Conservation (phyloP, 2,888 invertebrate species). For the Eilema griseolum region DNA sequence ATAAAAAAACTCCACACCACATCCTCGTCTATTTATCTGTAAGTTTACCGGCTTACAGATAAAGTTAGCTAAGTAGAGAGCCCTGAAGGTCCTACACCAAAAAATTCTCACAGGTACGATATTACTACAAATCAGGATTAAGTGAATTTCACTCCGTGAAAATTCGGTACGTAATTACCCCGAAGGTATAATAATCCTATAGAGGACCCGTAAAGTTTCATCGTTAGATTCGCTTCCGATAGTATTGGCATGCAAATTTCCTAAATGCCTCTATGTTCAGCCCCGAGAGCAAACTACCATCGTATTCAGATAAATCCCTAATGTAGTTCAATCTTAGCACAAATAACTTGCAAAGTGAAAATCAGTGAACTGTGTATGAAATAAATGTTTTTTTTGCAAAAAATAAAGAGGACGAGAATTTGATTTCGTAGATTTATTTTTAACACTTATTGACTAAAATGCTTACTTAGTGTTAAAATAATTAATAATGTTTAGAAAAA, state of each 20-base stretch:
- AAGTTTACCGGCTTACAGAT: neutral
- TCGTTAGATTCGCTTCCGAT: slow-evolving; percentile 65
- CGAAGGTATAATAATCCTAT: slow-evolving; percentile 49
- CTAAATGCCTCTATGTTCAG: slow-evolving; percentile 63
- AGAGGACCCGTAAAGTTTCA: slow-evolving; percentile 65
- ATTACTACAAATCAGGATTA: neutral
- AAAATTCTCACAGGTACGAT: neutral
- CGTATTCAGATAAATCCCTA: slow-evolving; percentile 66
- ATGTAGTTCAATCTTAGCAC: slow-evolving; percentile 63
- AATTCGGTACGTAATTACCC: slow-evolving; percentile 18
- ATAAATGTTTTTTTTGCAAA: no score
- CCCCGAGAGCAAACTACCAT: slow-evolving; percentile 58
- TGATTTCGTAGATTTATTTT: no score
- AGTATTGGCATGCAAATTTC: slow-evolving; percentile 77
- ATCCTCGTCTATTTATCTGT: neutral
- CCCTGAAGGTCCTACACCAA: neutral
- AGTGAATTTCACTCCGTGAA: neutral
- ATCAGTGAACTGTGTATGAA: slow-evolving; percentile 19
- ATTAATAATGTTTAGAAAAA: no score
- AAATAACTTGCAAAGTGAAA: slow-evolving; percentile 58
- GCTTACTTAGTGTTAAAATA: no score
- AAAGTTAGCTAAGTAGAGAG: neutral
- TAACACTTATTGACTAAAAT: no score
- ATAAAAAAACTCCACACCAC: no score
- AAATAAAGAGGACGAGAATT: no score